Conservation (phyloP, 2,113 vertebrate species). For the Psilopsiagon aymara region DNA sequence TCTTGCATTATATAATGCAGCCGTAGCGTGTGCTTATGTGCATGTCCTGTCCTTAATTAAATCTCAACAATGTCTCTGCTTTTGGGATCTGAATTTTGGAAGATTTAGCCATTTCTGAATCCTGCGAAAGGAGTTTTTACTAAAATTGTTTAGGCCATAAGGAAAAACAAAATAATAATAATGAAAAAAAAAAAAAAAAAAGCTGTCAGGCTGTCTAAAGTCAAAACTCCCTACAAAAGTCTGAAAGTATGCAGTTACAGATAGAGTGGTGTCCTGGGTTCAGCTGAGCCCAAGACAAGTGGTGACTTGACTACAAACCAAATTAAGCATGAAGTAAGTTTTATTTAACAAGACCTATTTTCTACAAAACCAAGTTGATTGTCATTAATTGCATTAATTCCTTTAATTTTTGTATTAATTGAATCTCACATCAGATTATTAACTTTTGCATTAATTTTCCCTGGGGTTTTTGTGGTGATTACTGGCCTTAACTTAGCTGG, state of each 20-base stretch:
- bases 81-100: background rate
- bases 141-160: background rate
- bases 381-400: conserved; percentile 50
- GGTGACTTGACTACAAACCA: conserved; percentile 2
- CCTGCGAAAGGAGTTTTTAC: background rate
- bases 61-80: background rate
- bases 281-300: background rate
- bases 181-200: background rate
- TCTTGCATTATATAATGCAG: background rate
- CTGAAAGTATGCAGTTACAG: background rate
- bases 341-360: conserved; percentile 51
- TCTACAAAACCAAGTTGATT: conserved; percentile 38
- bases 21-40: fast-evolving
- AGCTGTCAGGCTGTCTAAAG: background rate
- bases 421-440: conserved; percentile 32
- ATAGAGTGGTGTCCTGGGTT: background rate
- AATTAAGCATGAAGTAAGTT: conserved; percentile 34
- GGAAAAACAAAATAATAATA: background rate
- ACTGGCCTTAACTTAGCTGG: background rate
- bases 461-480: background rate
- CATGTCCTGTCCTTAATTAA: background rate
- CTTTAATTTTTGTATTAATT: conserved; percentile 57
- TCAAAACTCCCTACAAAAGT: background rate
- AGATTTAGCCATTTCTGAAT: background rate
- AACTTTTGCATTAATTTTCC: conserved; percentile 46